Evolutionary conservation across 2,113 vertebrate species (phyloP), one percentile per base, ranked within the genome.

Genomic region (Plestiodon gilberti): DNA sequence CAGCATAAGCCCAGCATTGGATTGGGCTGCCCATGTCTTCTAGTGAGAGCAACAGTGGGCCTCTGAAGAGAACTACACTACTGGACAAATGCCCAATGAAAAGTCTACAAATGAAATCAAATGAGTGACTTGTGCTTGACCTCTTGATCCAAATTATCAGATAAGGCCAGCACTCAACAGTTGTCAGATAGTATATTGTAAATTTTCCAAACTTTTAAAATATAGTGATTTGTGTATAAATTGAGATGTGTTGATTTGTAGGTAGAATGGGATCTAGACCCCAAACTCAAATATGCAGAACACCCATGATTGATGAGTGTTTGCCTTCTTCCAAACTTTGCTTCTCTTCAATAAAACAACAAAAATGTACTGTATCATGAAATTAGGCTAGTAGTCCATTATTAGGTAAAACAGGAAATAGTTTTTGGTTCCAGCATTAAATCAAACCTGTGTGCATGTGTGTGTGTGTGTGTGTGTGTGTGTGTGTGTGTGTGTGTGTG

Each of bases 111-210:
- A 7, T 40, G 55, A 52, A 57, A 48, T 80, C 69, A 80, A 30
- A 74, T 9, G 33, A 55, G 71, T 65, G 59, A 76, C 17, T n/a
- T 81, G 22, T 9, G 9, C 30, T 71, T 88, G 25, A 71, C 77
- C 65, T 86, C 65, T 61, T 71, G 65, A 79, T 70, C 76, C 33
- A 79, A 33, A 78, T 79, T 85, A 30, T 85, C 10, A 70, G 59
- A 70, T n/a, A 64, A 40, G 43, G 76, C 28, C 64, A 64, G 33
- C 38, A 71, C 4, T 74, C 30, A 33, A 28, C 4, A 43, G 30
- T 62, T 73, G 38, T n/a, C 38, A 48, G 67, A n/a, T 23, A 62
- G 57, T 30, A 35, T 9, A 52, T 6, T 48, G 23, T 11, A 61
- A 55, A 18, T 79, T 22, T 55, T 78, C 57, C 28, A 52, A 62